These are phyloP conservation scores for Eilema sororculum DNA, from an alignment of 2,888 invertebrate genomes.

Conservation along the genomic window DNA sequence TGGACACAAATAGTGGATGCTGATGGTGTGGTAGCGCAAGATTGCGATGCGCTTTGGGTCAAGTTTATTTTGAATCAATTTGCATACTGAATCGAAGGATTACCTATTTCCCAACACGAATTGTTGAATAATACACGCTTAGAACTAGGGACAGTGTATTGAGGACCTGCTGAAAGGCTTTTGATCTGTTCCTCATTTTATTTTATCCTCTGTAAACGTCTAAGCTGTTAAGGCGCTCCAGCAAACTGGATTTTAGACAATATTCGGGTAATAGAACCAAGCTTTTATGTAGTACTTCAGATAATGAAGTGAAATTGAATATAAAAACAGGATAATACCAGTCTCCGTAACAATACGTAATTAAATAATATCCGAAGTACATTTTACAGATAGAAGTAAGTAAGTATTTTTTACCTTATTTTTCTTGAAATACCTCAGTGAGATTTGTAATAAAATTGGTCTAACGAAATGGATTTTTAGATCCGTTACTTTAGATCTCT, in stretches of 20 bases:
- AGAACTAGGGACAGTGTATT: slow-evolving; percentile 22
- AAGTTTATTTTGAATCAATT: slow-evolving; percentile 54
- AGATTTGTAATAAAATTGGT: no score
- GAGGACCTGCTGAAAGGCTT: slow-evolving; percentile 21
- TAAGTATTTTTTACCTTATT: no score
- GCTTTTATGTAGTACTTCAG: neutral
- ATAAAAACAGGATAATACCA: neutral
- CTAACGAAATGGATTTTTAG: no score
- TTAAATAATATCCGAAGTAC: neutral
- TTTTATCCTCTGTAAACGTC: slow-evolving; percentile 17
- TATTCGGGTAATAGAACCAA: slow-evolving; percentile 2
- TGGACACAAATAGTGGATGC: slow-evolving; percentile 52
- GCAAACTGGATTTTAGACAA: neutral
- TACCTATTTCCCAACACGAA: slow-evolving; percentile 34
- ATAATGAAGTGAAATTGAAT: neutral
- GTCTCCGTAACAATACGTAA: neutral
- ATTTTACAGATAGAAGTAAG: neutral
- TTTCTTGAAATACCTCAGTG: no score
- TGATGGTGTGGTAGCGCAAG: slow-evolving; percentile 59
- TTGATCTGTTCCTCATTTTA: slow-evolving; percentile 30
- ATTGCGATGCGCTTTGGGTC: slow-evolving; percentile 53
- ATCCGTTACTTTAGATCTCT: no score
- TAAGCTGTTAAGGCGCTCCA: neutral
- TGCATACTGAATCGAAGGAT: slow-evolving; percentile 51
- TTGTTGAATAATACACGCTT: slow-evolving; percentile 39